These are phyloP conservation scores for Formicarius rufipectus DNA, from an alignment of 2,113 vertebrate species.

Conservation along the genomic window DNA sequence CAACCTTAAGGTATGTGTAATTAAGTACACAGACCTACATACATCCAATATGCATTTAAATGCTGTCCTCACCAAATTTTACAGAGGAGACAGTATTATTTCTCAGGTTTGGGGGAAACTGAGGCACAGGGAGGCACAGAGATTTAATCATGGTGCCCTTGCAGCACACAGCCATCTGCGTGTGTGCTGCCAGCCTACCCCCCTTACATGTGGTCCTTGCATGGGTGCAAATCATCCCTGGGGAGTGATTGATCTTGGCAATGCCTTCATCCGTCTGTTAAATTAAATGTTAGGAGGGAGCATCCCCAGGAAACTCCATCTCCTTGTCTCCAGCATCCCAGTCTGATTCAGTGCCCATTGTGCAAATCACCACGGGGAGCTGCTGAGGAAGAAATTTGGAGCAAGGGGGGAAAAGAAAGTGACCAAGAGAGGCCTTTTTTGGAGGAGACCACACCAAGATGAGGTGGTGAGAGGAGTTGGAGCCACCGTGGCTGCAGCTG, in stretches of 20 bases:
- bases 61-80: background rate
- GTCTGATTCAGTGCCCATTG: background rate
- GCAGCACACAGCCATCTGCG: background rate
- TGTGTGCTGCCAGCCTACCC: background rate
- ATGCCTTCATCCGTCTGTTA: background rate
- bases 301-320: rapidly evolving
- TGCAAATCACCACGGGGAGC: too few species aligned
- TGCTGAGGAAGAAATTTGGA: background rate
- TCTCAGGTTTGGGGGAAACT: background rate
- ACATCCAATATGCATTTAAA: background rate
- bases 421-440: background rate
- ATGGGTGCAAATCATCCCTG: background rate
- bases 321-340: background rate
- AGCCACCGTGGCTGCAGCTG: rapidly evolving
- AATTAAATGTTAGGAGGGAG: background rate
- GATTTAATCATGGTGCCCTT: background rate
- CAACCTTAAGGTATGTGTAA: background rate
- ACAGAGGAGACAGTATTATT: rapidly evolving
- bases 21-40: background rate
- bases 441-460: rapidly evolving
- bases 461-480: background rate
- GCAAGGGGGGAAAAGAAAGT: background rate
- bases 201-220: background rate
- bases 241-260: background rate
- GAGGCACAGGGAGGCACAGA: rapidly evolving